Percentiles rank a stretch among this genome's conserved stretches.
These are phyloP conservation scores for Apeltes quadracus DNA, from an alignment of 2,113 vertebrate genomes.

Conservation along the genomic window DNA sequence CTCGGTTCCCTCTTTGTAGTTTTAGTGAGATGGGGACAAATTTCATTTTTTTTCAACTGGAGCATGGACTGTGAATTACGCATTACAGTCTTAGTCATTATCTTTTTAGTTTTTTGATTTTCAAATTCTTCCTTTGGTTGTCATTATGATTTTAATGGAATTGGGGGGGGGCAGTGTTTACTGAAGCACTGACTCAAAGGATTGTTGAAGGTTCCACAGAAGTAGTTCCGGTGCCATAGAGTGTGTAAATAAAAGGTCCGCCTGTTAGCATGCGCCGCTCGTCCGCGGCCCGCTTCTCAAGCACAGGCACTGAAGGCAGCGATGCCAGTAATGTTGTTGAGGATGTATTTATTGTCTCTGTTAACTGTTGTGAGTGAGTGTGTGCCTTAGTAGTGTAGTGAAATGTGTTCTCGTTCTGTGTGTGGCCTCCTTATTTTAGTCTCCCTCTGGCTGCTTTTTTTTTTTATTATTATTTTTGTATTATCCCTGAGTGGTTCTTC, in stretches of 20 bases:
- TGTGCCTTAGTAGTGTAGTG: conserved; percentile 74
- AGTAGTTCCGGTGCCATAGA: conserved; percentile 49
- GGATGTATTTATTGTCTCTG: conserved; percentile 78
- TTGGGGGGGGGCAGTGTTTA: conserved; percentile 10
- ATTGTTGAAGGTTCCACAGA: conserved; percentile 22
- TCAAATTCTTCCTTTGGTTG: background rate
- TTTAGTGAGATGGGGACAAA: conserved; percentile 44
- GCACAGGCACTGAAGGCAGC: conserved; percentile 49
- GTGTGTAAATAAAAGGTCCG: conserved; percentile 55
- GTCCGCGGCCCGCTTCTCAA: conserved; percentile 23
- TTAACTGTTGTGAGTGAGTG: conserved; percentile 71
- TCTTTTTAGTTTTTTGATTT: conserved; percentile 30
- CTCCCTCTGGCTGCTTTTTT: conserved; percentile 24
- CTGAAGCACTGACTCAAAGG: background rate
- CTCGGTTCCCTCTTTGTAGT: conserved; percentile 39
- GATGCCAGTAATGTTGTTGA: conserved; percentile 50
- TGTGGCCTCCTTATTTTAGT: conserved; percentile 38
- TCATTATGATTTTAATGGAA: conserved; percentile 37
- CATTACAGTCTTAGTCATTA: conserved; percentile 10
- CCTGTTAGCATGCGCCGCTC: conserved; percentile 25
- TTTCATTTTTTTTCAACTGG: conserved; percentile 55
- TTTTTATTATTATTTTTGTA: background rate
- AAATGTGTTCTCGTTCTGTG: conserved; percentile 56
- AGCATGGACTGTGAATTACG: conserved; percentile 42
- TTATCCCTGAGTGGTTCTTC: background rate